These are phyloP conservation scores for Tipula confusa DNA, from an alignment of 2,888 invertebrate species.

Conservation along the genomic window DNA sequence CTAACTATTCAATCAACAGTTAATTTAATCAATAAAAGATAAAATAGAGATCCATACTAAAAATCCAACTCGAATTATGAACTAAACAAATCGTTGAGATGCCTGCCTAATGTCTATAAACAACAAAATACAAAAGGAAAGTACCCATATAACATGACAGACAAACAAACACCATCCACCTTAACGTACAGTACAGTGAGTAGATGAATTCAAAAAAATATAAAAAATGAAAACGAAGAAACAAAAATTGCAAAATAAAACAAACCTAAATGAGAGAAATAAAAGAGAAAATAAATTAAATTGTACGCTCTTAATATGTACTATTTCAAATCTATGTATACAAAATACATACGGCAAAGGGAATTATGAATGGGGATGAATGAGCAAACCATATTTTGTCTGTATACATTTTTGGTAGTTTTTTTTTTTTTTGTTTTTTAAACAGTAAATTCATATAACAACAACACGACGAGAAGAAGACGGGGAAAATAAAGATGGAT, in stretches of 20 bases:
- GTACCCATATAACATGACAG: neutral
- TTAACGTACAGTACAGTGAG: slow-evolving; percentile 3
- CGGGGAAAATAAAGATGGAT: slow-evolving; percentile 17
- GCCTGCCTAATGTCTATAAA: too few relatives aligned
- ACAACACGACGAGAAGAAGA: neutral
- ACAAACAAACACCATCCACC: slow-evolving; percentile 25
- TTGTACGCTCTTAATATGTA: neutral
- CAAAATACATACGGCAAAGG: neutral
- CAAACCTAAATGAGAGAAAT: neutral
- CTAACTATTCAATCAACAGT: neutral
- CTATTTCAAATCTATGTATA: neutral
- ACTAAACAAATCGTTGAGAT: slow-evolving; percentile 20
- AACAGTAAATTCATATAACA: neutral
- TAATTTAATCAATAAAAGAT: neutral
- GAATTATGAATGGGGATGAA: slow-evolving; percentile 20
- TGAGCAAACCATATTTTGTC: neutral
- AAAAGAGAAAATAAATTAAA: neutral
- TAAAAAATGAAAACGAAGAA: neutral
- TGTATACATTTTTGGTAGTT: neutral
- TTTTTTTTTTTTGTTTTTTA: neutral
- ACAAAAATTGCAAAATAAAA: neutral
- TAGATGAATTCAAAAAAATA: neutral
- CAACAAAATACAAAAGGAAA: slow-evolving; percentile 4
- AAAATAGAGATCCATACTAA: neutral
- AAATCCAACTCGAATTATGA: neutral